Evolutionary conservation across 2,888 invertebrate genomes (phyloP).

Genomic region (Cyclophora punctaria): DNA sequence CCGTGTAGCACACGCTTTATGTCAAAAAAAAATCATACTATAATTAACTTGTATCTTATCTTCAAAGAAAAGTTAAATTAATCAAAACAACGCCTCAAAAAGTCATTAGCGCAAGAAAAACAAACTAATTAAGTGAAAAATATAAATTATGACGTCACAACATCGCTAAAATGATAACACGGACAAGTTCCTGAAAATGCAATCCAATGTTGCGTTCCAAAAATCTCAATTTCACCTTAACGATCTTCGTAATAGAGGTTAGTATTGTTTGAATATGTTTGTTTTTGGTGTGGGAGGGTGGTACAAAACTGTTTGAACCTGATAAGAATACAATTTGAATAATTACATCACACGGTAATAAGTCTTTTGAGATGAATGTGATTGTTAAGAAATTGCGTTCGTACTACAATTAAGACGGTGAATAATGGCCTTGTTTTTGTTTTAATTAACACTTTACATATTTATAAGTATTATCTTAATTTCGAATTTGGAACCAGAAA

Average conservation of each 20-base stretch:
- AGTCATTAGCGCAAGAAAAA: slow-evolving; percentile 22
- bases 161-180: slow-evolving; percentile 29
- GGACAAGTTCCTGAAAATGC: slow-evolving; percentile 15
- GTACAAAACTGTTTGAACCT: slow-evolving; percentile 54
- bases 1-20: too few species aligned
- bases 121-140: slow-evolving; percentile 30
- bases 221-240: slow-evolving; percentile 1
- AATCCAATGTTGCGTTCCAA: slow-evolving; percentile 8
- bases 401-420: slow-evolving; percentile 21
- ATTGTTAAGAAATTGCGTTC: slow-evolving; percentile 29
- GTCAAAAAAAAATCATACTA: too few species aligned
- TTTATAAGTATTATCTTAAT: not conserved
- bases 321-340: slow-evolving; percentile 68
- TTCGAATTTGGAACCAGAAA: too few species aligned
- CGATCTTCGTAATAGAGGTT: not conserved
- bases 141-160: slow-evolving; percentile 35
- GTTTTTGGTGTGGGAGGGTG: slow-evolving; percentile 24
- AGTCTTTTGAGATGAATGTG: slow-evolving; percentile 60
- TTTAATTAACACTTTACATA: slow-evolving; percentile 14
- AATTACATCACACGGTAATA: slow-evolving; percentile 51
- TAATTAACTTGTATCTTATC: too few species aligned
- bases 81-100: not conserved
- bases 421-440: slow-evolving; percentile 2
- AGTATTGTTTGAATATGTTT: not conserved
- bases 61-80: not conserved